These are phyloP conservation scores for Thalassaphorura encarpata DNA, from an alignment of 1,140 invertebrate genomes.

Conservation along the genomic window DNA sequence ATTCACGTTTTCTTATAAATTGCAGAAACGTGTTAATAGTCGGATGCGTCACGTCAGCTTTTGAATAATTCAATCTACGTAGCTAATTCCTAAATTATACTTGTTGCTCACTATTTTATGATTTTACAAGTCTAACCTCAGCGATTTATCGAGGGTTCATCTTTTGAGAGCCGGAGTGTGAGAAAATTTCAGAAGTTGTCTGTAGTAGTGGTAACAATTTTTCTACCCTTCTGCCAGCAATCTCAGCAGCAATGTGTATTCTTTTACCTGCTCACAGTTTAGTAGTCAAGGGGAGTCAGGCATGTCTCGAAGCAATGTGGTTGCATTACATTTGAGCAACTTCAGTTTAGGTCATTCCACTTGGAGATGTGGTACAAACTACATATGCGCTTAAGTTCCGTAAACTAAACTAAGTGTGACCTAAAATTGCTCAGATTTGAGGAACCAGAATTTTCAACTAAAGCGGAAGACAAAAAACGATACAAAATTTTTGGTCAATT, in stretches of 20 bases:
- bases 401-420: not conserved
- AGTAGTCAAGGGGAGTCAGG: no score
- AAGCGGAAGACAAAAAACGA: not conserved
- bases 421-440: no score
- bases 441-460: not conserved
- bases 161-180: not conserved
- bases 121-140: no score
- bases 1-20: no score
- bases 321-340: no score
- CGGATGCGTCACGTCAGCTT: no score
- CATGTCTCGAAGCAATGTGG: no score
- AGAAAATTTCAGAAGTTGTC: not conserved
- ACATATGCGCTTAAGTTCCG: constrained; percentile 2
- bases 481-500: not conserved
- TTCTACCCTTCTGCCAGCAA: not conserved
- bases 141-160: no score
- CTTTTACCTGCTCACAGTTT: not conserved
- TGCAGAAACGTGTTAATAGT: no score
- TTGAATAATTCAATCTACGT: no score
- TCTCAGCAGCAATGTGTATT: not conserved
- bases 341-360: constrained; percentile 26
- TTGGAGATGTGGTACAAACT: constrained; percentile 24
- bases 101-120: no score
- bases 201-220: not conserved
- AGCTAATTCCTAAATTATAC: no score